These are phyloP conservation scores for Trachymyrmex cornetzi DNA, from an alignment of 1,140 invertebrate genomes.

Conservation along the genomic window DNA sequence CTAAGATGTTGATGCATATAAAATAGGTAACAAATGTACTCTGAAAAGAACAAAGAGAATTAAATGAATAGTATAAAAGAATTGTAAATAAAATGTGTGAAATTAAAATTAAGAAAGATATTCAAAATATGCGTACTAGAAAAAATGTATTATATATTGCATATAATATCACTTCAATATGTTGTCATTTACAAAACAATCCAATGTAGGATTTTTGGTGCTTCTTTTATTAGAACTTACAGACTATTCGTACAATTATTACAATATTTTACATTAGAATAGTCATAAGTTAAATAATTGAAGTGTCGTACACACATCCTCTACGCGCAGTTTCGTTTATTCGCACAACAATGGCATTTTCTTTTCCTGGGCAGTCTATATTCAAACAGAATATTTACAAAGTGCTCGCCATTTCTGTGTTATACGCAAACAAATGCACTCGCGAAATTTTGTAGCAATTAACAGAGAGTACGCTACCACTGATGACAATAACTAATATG, in stretches of 20 bases:
- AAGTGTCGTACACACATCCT: constrained; percentile 70
- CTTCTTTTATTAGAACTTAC: constrained; percentile 81
- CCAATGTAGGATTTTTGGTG: constrained; percentile 67
- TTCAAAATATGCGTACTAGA: constrained; percentile 43
- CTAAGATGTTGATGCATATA: neutral
- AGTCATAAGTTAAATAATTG: constrained; percentile 79
- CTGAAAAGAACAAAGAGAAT: constrained; percentile 19
- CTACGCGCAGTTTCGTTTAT: constrained; percentile 65
- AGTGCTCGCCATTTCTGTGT: constrained; percentile 45
- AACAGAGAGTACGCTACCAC: constrained; percentile 33
- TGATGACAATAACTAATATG: neutral
- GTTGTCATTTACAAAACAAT: constrained; percentile 16
- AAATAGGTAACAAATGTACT: neutral
- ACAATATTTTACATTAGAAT: constrained; percentile 81
- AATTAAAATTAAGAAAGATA: constrained; percentile 31
- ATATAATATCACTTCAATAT: neutral
- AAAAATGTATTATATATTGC: constrained; percentile 30
- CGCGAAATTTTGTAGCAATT: constrained; percentile 32
- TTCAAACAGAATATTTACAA: constrained; percentile 58
- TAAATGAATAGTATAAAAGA: neutral
- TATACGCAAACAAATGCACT: constrained; percentile 5
- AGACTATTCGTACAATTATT: constrained; percentile 80
- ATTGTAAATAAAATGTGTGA: constrained; percentile 26
- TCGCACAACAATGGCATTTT: constrained; percentile 62
- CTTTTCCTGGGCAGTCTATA: constrained; percentile 39